Conservation (phyloP, 2,113 vertebrate species). For the Arothron firmamentum region DNA sequence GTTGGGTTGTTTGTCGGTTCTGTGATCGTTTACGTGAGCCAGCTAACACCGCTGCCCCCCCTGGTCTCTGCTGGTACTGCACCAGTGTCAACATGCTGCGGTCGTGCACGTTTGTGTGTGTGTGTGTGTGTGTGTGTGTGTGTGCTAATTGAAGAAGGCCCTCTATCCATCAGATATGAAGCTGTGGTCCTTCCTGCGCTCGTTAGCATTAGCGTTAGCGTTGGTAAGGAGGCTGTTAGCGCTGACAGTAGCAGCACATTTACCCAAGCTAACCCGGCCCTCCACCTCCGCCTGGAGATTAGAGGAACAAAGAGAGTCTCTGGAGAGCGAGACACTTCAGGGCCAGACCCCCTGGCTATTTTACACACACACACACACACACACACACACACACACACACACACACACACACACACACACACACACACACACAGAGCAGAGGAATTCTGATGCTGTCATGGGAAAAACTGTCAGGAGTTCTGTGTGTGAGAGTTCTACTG, state of each 20-base stretch:
- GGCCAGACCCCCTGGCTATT: slow-evolving; percentile 35
- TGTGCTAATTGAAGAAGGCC: too few species aligned
- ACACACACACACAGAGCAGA: slow-evolving; percentile 38
- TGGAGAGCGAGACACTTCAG: slow-evolving; percentile 50
- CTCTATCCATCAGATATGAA: too few species aligned
- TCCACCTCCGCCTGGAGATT: slow-evolving; percentile 40
- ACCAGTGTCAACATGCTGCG: too few species aligned
- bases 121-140: too few species aligned
- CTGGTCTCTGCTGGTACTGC: too few species aligned
- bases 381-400: slow-evolving; percentile 16
- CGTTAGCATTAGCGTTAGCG: too few species aligned
- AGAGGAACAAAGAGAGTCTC: slow-evolving; percentile 62
- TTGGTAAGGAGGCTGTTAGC: neutral
- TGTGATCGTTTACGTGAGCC: too few species aligned
- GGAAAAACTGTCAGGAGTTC: slow-evolving; percentile 41
- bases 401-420: slow-evolving; percentile 24
- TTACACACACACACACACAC: slow-evolving; percentile 32
- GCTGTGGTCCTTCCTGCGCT: too few species aligned
- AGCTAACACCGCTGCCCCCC: too few species aligned
- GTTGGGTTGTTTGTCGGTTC: too few species aligned
- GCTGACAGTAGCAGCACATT: slow-evolving; percentile 15
- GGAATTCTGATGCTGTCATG: slow-evolving; percentile 64
- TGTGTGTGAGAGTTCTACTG: slow-evolving; percentile 11
- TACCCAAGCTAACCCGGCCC: slow-evolving; percentile 23
- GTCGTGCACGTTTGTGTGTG: too few species aligned